Evolutionary conservation across 2,113 vertebrate species (phyloP), one percentile per base, ranked within the genome.

Genomic region (Pomatorhinus ruficollis): DNA sequence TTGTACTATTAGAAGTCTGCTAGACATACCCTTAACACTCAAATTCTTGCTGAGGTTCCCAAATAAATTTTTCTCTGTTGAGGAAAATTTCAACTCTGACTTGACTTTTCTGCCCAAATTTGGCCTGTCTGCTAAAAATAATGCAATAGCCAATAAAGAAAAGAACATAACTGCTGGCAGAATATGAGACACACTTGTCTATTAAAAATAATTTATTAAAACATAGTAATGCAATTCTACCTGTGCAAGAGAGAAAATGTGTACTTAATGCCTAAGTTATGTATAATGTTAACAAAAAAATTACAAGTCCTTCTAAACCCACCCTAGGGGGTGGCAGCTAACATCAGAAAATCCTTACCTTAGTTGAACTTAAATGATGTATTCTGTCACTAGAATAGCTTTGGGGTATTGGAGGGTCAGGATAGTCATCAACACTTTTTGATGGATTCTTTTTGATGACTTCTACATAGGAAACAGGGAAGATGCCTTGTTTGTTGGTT

Each of bases 391-490:
- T 98, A 61, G 98, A 98, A 94, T 98, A 98, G 94, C 98, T 98
- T 83, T 99, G 98, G 52, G 98, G 98, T 81, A 98, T 87, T 0
- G 98, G 97, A 87, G 97, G 98, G 61, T 99, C 98, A 18, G 98
- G 97, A 72, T 98, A 99, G 60, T 98, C 98, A 82, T 98, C 80
- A 60, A 98, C 97, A 91, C 98, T 98, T 97, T 98, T 99, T 91
- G 98, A 96, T 28, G 98, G 89, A 22, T 98, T 99, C 95, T 98
- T 99, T 96, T 98, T 99, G 94, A 99, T 47, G 52, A 99, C 97
- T 97, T 99, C 99, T 53, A 99, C 98, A 12, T 99, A 99, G 88
- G 99, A 99, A 70, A 99, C 98, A 4, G 99, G 99, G 97, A 99
- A 99, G 97, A 99, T 99, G 86, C 99, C 99, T 98, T 99, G 99